phyloP scores from a whole-genome alignment of 1,140 invertebrate genomes.

The Temnothorax curvispinosus region DNA sequence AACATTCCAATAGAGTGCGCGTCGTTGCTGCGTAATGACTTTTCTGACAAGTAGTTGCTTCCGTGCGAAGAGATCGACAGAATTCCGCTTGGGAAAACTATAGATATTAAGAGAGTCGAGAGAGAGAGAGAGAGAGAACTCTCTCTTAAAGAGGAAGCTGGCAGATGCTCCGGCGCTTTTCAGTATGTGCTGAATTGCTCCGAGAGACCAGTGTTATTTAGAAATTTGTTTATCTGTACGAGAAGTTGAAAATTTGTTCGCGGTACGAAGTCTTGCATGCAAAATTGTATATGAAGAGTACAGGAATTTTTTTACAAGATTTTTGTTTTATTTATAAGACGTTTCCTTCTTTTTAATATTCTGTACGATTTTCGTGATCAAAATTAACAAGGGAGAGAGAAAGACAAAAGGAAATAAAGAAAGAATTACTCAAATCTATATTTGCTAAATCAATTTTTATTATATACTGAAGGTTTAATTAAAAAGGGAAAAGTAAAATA shows the following conservation, averaged over 20 bases:
- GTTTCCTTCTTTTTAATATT: background rate
- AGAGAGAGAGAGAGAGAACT: no score
- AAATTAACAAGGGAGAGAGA: background rate
- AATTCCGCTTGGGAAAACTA: background rate
- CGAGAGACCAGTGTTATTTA: background rate
- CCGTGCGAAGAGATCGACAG: no score
- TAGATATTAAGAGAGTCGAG: no score
- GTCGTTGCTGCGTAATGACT: background rate
- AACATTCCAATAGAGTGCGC: background rate
- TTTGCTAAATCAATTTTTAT: constrained; percentile 4
- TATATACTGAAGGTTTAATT: background rate
- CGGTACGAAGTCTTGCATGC: background rate
- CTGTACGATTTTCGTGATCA: background rate
- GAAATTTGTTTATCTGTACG: constrained; percentile 7
- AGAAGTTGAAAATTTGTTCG: background rate
- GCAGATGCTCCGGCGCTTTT: background rate
- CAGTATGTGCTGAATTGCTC: background rate
- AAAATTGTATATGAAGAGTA: background rate
- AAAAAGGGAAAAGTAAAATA: background rate
- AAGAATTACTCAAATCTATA: background rate
- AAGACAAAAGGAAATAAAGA: background rate
- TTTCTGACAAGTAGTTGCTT: background rate
- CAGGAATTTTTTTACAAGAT: background rate
- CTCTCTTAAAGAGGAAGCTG: background rate
- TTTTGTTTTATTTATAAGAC: background rate